phyloP scores from a whole-genome alignment of 2,797 vertebrate genomes.

The Pristis pectinata region DNA sequence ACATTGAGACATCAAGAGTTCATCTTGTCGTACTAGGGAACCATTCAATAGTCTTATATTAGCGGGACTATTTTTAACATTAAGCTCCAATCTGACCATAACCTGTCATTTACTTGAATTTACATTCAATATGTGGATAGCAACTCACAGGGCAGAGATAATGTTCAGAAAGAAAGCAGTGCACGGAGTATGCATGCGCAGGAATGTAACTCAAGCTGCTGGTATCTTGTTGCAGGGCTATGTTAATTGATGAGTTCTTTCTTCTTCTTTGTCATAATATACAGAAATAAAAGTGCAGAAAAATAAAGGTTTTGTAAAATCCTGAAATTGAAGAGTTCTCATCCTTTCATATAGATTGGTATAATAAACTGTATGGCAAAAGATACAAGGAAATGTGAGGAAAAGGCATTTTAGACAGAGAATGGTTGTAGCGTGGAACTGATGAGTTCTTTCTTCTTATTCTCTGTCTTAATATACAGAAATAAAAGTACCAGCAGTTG shows the following conservation, averaged over 20 bases:
- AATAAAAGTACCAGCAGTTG: too few species aligned
- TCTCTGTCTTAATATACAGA: too few species aligned
- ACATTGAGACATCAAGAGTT: too few species aligned
- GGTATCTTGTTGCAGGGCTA: background rate
- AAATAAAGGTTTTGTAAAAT: background rate
- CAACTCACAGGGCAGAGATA: too few species aligned
- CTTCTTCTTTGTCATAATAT: background rate
- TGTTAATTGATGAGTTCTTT: background rate
- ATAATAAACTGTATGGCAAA: background rate
- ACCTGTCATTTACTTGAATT: background rate
- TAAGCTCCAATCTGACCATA: background rate
- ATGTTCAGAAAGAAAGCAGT: background rate
- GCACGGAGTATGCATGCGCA: background rate
- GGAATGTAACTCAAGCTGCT: background rate
- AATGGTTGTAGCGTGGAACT: too few species aligned
- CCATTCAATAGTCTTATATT: too few species aligned
- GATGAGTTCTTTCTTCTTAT: too few species aligned
- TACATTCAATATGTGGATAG: background rate
- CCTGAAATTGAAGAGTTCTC: background rate
- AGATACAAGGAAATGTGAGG: too few species aligned
- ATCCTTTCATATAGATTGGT: background rate
- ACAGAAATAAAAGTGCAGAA: background rate
- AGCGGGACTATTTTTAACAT: too few species aligned
- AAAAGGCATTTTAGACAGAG: too few species aligned
- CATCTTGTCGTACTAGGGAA: too few species aligned